Conservation (phyloP, 2,113 vertebrate species). For the Hirundichthys speculiger region DNA sequence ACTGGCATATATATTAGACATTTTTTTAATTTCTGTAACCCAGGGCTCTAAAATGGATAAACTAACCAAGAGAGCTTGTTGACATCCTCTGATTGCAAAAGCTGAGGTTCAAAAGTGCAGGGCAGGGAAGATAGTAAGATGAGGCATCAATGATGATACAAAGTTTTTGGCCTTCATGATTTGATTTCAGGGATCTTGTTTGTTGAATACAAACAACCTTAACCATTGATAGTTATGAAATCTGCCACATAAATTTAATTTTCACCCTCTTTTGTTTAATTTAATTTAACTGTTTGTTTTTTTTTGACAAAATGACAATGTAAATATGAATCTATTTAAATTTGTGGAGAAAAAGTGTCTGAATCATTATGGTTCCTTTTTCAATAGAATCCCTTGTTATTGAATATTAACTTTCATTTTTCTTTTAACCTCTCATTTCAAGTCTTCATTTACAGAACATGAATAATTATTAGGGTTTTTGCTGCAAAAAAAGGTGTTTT, state of each 20-base stretch:
- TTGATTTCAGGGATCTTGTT: neutral
- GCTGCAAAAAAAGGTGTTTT: too few species aligned
- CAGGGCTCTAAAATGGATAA: neutral
- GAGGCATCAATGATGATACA: neutral
- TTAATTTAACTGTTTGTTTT: too few species aligned
- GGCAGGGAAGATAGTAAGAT: neutral
- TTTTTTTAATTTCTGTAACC: neutral
- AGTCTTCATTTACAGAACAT: too few species aligned
- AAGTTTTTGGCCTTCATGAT: neutral
- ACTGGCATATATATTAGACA: neutral
- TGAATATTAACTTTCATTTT: too few species aligned
- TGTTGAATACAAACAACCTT: neutral
- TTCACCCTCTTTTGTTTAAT: too few species aligned
- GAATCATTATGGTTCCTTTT: too few species aligned
- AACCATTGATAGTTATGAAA: neutral
- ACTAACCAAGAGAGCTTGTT: neutral
- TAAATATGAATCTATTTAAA: too few species aligned
- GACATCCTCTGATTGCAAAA: neutral
- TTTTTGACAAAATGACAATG: too few species aligned
- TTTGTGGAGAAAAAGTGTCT: too few species aligned
- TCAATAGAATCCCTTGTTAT: too few species aligned
- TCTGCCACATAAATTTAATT: neutral
- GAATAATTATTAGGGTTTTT: too few species aligned
- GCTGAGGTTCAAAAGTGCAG: neutral
- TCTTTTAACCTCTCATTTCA: too few species aligned